phyloP scores from a whole-genome alignment of 2,888 invertebrate species.

The Acanthosoma haemorrhoidale region DNA sequence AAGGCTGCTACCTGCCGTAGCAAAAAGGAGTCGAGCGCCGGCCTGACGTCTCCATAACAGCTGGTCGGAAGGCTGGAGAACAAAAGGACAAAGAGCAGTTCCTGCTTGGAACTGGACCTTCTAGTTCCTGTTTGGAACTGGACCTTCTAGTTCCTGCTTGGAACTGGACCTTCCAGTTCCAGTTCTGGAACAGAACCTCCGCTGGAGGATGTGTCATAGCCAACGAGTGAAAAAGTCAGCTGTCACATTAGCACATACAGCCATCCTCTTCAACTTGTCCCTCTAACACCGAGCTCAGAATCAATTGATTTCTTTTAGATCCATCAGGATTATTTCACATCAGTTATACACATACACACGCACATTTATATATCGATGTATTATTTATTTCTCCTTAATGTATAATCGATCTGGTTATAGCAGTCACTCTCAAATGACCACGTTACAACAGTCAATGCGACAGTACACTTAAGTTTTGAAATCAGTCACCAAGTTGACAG shows the following conservation, averaged over 20 bases:
- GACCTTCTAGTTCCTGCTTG: background rate
- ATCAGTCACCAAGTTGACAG: no score
- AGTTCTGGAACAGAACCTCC: no score
- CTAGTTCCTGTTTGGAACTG: background rate
- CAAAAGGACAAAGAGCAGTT: no score
- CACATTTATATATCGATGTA: no score
- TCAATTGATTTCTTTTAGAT: background rate
- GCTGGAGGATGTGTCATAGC: background rate
- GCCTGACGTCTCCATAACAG: background rate
- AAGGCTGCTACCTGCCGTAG: background rate
- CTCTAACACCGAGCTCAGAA: background rate
- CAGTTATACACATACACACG: background rate
- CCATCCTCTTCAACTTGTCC: background rate
- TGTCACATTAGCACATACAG: background rate
- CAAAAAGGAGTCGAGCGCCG: background rate
- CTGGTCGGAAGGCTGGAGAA: no score
- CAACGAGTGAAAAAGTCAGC: background rate
- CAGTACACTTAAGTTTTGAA: no score
- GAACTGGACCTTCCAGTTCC: conserved; percentile 3
- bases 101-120: background rate
- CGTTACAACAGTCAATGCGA: no score
- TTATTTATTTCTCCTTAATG: no score
- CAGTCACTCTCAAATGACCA: no score
- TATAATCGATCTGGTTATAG: no score
- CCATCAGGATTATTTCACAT: no score